A percentile compares a stretch with the other conserved stretches of the same genome.
These are phyloP conservation scores for Argyresthia goedartella DNA, from an alignment of 2,888 invertebrate genomes.

Conservation along the genomic window DNA sequence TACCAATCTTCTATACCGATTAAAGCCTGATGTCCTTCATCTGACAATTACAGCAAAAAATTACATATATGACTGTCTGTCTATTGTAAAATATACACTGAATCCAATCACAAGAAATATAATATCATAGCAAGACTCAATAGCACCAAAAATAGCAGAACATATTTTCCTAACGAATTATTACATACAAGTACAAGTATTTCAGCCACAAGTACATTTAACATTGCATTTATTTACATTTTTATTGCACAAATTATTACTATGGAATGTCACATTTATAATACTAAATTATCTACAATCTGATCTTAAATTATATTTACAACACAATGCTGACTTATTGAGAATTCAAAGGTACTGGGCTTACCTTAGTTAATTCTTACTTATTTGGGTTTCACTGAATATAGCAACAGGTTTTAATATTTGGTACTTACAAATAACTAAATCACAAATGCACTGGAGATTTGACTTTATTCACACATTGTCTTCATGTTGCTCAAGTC, in stretches of 20 bases:
- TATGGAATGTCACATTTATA: conserved; percentile 56
- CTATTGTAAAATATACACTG: conserved; percentile 10
- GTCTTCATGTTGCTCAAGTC: conserved; percentile 12
- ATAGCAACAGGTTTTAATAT: conserved; percentile 24
- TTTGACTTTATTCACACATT: conserved; percentile 15
- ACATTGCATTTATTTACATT: conserved; percentile 26
- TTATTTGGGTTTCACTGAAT: conserved; percentile 6
- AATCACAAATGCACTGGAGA: conserved; percentile 59
- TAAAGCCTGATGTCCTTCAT: too few species aligned
- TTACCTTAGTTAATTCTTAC: conserved; percentile 3
- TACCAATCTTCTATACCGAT: background rate
- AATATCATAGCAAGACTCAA: conserved; percentile 6
- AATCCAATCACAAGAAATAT: conserved; percentile 13
- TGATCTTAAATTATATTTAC: background rate
- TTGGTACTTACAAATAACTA: conserved; percentile 42
- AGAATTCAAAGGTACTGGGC: conserved; percentile 39
- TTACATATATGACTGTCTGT: too few species aligned
- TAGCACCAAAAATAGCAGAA: conserved; percentile 52
- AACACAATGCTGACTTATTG: conserved; percentile 11
- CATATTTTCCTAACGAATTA: conserved; percentile 8
- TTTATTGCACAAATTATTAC: conserved; percentile 52
- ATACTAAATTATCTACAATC: conserved; percentile 17
- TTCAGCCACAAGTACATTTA: conserved; percentile 25
- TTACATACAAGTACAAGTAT: conserved; percentile 7
- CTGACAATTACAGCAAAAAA: too few species aligned